Conservation (phyloP, 2,797 vertebrate genomes). For the Linurgus olivaceus region DNA sequence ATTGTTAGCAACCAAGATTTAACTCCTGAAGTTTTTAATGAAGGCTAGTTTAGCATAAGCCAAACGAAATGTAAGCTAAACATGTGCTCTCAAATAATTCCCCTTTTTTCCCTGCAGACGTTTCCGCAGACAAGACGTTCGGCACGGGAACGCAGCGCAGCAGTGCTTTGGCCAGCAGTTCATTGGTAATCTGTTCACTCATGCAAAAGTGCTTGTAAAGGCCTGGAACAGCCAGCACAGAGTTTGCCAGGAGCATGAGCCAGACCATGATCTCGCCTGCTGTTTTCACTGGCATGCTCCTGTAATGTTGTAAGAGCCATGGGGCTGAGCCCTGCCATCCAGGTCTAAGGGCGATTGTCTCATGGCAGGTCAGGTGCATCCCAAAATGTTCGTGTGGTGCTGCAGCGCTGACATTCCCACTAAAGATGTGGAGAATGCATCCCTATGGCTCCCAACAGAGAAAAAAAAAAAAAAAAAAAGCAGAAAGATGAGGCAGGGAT, state of each 20-base stretch:
- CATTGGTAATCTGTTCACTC: conserved; percentile 79
- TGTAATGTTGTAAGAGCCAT: background rate
- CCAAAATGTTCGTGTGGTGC: background rate
- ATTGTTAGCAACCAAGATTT: background rate
- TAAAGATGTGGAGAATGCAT: background rate
- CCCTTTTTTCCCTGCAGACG: conserved; percentile 76
- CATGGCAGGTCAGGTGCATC: background rate
- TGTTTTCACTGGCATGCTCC: background rate
- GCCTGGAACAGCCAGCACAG: background rate
- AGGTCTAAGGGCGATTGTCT: background rate
- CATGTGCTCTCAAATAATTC: background rate
- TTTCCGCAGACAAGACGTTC: conserved; percentile 95
- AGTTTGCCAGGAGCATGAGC: background rate
- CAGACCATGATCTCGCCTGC: background rate
- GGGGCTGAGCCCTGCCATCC: background rate
- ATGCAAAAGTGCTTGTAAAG: background rate
- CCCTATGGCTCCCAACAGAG: background rate
- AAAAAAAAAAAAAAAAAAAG: background rate
- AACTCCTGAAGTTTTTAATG: background rate
- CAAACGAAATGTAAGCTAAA: background rate
- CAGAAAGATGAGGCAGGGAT: background rate
- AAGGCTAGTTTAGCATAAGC: background rate
- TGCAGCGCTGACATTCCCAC: background rate
- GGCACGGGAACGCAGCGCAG: conserved; percentile 95
- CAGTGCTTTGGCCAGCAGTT: conserved; percentile 95